A percentile compares a stretch with the other conserved stretches of the same genome.
Evolutionary conservation across 2,888 invertebrate species (phyloP).

Genomic region (Temnothorax unifasciatus): DNA sequence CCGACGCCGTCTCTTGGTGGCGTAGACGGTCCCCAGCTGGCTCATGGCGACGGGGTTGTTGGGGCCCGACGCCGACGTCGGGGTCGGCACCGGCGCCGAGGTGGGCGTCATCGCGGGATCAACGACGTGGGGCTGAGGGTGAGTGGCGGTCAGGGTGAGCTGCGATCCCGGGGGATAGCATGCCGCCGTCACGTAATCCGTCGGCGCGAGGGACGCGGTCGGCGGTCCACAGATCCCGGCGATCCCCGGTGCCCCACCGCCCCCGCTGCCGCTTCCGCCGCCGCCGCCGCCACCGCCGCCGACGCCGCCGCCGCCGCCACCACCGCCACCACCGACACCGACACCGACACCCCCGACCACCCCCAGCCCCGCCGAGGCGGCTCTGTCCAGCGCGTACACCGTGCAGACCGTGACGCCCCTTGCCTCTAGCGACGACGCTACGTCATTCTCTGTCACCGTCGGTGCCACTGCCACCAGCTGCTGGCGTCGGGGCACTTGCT

Average conservation of each 20-base stretch:
- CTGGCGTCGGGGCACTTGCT: constrained; percentile 68
- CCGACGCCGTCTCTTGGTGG: constrained; percentile 97
- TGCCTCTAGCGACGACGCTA: constrained; percentile 84
- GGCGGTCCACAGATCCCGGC: constrained; percentile 83
- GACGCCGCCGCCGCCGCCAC: constrained; percentile 64
- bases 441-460: constrained; percentile 79
- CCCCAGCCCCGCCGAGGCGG: constrained; percentile 84
- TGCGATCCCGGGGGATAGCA: constrained; percentile 80
- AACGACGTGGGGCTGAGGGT: constrained; percentile 79
- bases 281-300: constrained; percentile 78
- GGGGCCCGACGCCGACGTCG: constrained; percentile 83
- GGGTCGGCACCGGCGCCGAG: constrained; percentile 83
- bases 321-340: constrained; percentile 59
- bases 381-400: constrained; percentile 86
- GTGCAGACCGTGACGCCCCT: constrained; percentile 83
- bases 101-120: constrained; percentile 83
- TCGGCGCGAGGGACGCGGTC: constrained; percentile 80
- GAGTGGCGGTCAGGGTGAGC: constrained; percentile 80
- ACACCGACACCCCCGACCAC: constrained; percentile 82
- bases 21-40: constrained; percentile 98
- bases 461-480: constrained; percentile 67
- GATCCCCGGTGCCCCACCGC: constrained; percentile 78
- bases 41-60: constrained; percentile 89
- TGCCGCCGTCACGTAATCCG: constrained; percentile 82
- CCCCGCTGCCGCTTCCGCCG: constrained; percentile 69